Evolutionary conservation across 2,797 vertebrate species (phyloP).

Genomic region (Eospalax fontanierii): DNA sequence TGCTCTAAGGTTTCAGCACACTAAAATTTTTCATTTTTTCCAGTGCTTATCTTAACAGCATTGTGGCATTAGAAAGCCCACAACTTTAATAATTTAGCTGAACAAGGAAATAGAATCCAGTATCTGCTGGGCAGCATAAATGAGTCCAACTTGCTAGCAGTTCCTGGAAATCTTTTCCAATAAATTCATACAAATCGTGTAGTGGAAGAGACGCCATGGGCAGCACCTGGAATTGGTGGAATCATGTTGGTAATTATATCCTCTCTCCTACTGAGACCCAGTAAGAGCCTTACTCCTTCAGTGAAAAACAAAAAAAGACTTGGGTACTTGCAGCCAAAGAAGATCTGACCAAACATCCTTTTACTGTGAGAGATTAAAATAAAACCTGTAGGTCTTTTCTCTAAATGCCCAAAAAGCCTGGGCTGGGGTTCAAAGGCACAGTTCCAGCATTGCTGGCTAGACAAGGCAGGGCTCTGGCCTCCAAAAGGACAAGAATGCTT

Average conservation of each 20-base stretch:
- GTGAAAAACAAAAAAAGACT: neutral
- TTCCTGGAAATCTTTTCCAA: constrained; percentile 90
- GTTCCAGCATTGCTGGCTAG: constrained; percentile 62
- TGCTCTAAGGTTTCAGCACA: constrained; percentile 76
- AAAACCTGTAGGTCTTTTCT: constrained; percentile 48
- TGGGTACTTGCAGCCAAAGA: constrained; percentile 57
- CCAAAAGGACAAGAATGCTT: constrained; percentile 65
- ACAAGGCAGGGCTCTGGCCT: neutral
- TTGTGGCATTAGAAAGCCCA: constrained; percentile 78
- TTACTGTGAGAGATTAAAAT: constrained; percentile 51
- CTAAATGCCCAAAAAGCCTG: constrained; percentile 50
- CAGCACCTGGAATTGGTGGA: constrained; percentile 63
- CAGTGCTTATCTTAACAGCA: constrained; percentile 69
- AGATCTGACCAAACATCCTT: constrained; percentile 15
- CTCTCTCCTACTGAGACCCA: neutral
- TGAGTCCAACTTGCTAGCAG: constrained; percentile 81
- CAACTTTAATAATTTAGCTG: constrained; percentile 82
- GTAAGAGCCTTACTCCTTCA: neutral
- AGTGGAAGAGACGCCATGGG: constrained; percentile 79
- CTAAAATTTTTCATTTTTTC: constrained; percentile 78
- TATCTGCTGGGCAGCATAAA: constrained; percentile 78
- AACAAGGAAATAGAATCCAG: constrained; percentile 84
- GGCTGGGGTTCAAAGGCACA: constrained; percentile 51
- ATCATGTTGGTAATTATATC: constrained; percentile 74
- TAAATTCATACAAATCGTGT: constrained; percentile 78